phyloP scores from a whole-genome alignment of 92 coral and sea anemone species.

The Nematostella vectensis region DNA sequence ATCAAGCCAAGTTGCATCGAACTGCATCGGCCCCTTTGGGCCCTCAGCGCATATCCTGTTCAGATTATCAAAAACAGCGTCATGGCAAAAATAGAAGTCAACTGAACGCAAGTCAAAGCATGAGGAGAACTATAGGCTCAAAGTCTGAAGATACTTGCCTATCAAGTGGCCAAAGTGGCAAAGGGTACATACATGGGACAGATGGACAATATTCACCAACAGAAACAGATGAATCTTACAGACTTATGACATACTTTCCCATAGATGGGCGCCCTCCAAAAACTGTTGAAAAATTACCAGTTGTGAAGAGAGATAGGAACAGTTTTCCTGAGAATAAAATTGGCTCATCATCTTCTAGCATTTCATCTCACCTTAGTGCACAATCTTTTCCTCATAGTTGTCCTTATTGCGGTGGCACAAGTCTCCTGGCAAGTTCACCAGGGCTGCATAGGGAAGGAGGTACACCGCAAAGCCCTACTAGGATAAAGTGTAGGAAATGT shows the following conservation, averaged over 20 bases:
- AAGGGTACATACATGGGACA: conserved; percentile 61
- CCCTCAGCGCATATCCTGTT: conserved; percentile 27
- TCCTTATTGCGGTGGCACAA: conserved; percentile 56
- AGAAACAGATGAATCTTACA: conserved; percentile 19
- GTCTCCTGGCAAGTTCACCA: conserved; percentile 18
- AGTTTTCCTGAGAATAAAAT: conserved; percentile 22
- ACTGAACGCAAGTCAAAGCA: conserved; percentile 15
- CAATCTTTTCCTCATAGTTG: conserved; percentile 54
- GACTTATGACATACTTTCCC: conserved; percentile 67
- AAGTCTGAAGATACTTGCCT: conserved; percentile 55
- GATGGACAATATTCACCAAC: conserved; percentile 56
- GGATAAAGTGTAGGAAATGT: conserved; percentile 32
- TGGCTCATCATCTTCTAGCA: conserved; percentile 5
- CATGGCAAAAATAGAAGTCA: neutral
- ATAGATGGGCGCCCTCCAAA: conserved; percentile 46
- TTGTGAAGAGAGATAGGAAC: conserved; percentile 4
- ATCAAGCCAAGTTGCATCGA: conserved; percentile 73
- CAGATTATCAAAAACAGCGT: conserved; percentile 31
- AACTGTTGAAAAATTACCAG: conserved; percentile 31
- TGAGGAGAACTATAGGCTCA: conserved; percentile 28
- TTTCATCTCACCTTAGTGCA: conserved; percentile 32
- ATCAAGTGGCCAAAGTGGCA: conserved; percentile 34
- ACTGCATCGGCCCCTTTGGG: conserved; percentile 79
- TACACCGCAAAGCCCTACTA: conserved; percentile 8
- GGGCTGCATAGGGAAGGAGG: conserved; percentile 14